Conservation (phyloP, 2,113 vertebrate genomes). For the Oncorhynchus gorbuscha region DNA sequence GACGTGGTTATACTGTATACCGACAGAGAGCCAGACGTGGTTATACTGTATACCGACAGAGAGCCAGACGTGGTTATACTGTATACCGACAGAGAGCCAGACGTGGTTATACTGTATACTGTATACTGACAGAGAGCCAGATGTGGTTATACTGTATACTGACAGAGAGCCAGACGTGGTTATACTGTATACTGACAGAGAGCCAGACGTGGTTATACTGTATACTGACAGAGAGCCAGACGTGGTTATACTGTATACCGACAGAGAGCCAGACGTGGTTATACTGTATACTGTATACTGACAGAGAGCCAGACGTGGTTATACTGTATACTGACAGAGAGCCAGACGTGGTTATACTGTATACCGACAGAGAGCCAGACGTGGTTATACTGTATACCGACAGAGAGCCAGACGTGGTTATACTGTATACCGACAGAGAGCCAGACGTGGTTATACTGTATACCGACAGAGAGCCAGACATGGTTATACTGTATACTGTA, state of each 20-base stretch:
- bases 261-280: neutral
- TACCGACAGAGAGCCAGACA: no score
- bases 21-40: neutral
- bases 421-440: no score
- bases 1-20: neutral
- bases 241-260: neutral
- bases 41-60: no score
- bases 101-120: neutral
- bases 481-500: neutral
- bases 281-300: no score
- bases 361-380: no score
- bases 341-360: neutral
- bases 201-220: neutral
- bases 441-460: neutral
- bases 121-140: no score
- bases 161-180: neutral
- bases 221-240: no score
- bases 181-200: no score
- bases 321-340: no score
- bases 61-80: neutral
- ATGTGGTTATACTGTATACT: neutral
- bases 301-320: neutral
- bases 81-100: no score
- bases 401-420: neutral
- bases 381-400: neutral